These are phyloP conservation scores for Neoseiulus cucumeris DNA, from an alignment of 1,140 invertebrate species.

Conservation along the genomic window DNA sequence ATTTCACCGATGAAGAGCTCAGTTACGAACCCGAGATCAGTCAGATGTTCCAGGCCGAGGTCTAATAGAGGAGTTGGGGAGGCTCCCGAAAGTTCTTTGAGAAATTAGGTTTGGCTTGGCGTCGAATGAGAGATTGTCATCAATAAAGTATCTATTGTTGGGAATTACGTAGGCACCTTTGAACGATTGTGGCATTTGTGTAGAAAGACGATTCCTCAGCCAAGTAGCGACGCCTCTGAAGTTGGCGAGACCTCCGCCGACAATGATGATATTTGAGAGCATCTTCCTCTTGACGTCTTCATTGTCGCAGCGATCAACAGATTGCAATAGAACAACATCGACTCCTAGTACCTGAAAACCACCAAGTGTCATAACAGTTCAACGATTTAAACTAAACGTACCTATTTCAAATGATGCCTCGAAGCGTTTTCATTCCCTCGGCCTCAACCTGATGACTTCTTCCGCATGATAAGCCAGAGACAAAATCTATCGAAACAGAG, in stretches of 20 bases:
- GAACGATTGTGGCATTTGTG: conserved; percentile 44
- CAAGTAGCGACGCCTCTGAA: conserved; percentile 63
- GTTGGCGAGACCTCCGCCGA: conserved; percentile 65
- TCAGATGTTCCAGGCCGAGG: neutral
- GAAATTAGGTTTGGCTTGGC: too few relatives aligned
- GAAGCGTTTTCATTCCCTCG: neutral
- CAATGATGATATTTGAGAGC: conserved; percentile 76
- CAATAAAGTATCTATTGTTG: neutral
- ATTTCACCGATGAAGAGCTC: conserved; percentile 13
- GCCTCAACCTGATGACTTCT: neutral
- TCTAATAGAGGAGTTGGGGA: too few relatives aligned
- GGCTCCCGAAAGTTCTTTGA: too few relatives aligned
- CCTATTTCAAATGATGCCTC: neutral
- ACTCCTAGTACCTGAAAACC: conserved; percentile 50
- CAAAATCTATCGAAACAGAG: too few relatives aligned
- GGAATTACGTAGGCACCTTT: too few relatives aligned
- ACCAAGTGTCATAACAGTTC: neutral
- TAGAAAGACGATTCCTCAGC: conserved; percentile 62
- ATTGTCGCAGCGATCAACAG: conserved; percentile 59
- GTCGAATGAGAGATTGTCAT: too few relatives aligned
- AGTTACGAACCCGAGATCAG: neutral
- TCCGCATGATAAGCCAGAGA: too few relatives aligned
- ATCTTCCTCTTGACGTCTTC: conserved; percentile 83
- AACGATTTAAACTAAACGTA: too few relatives aligned
- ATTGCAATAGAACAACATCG: conserved; percentile 71